Percentiles rank a stretch among this genome's conserved stretches.
Conservation (phyloP, 2,113 vertebrate genomes). For the Sinocyclocheilus maitianheensis region DNA sequence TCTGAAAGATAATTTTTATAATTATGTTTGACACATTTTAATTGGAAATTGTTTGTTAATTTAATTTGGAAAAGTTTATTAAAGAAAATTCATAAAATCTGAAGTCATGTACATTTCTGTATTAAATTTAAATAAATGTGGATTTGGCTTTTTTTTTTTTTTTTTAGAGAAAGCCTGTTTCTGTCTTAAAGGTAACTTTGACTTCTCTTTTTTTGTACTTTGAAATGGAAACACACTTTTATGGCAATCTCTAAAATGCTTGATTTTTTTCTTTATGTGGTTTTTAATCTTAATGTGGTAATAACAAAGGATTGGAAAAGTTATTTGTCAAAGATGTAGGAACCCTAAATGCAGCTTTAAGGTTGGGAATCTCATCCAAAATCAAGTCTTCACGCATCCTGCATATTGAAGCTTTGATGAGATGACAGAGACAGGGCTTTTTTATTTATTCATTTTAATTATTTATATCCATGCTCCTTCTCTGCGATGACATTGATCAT, state of each 20-base stretch:
- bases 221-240: too few species aligned
- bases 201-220: too few species aligned
- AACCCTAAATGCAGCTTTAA: background rate
- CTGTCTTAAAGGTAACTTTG: too few species aligned
- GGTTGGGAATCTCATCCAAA: background rate
- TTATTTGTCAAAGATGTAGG: background rate
- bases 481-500: conserved; percentile 22
- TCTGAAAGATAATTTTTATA: background rate
- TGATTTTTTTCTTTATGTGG: too few species aligned
- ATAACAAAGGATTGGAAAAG: too few species aligned
- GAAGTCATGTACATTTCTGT: background rate
- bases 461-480: conserved; percentile 1
- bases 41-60: background rate
- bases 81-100: background rate
- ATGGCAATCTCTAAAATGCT: too few species aligned
- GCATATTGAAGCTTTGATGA: conserved; percentile 4
- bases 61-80: background rate
- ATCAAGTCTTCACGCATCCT: background rate
- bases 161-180: too few species aligned
- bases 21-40: background rate
- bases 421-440: background rate
- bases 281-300: too few species aligned
- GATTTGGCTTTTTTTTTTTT: too few species aligned
- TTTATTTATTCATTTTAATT: conserved; percentile 27
- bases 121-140: too few species aligned